These are phyloP conservation scores for Chaunax sp. DNA, from an alignment of 2,797 vertebrate species.

Conservation along the genomic window DNA sequence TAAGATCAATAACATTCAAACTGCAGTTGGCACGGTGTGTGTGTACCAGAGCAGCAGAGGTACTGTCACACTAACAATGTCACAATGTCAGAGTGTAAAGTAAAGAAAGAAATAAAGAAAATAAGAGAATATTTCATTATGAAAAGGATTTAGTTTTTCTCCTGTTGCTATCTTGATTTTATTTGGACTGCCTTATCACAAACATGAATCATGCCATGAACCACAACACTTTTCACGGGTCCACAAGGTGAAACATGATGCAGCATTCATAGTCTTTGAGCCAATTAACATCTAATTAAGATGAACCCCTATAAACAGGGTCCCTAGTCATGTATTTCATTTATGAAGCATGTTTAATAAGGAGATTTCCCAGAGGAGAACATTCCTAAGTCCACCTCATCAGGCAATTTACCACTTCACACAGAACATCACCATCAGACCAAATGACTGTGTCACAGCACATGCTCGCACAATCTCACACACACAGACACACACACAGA, in stretches of 20 bases:
- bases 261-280: constrained; percentile 34
- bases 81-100: neutral
- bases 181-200: neutral
- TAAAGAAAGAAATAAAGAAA: too few species aligned
- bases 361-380: constrained; percentile 56
- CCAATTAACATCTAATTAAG: constrained; percentile 58
- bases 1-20: constrained; percentile 54
- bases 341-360: constrained; percentile 54
- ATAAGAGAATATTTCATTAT: neutral
- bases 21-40: constrained; percentile 19
- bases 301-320: constrained; percentile 20
- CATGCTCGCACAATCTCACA: constrained; percentile 5
- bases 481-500: constrained; percentile 20
- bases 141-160: neutral
- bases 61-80: neutral
- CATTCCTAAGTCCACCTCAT: constrained; percentile 54
- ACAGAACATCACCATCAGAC: constrained; percentile 37
- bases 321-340: constrained; percentile 44
- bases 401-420: constrained; percentile 55
- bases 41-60: neutral
- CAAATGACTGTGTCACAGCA: constrained; percentile 42
- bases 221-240: constrained; percentile 2
- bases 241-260: constrained; percentile 26
- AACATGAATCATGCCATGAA: constrained; percentile 4
- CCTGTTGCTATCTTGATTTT: constrained; percentile 9